Evolutionary conservation across 2,113 vertebrate genomes (phyloP), one percentile per base, ranked within the genome.

Genomic region (Xenopus borealis): DNA sequence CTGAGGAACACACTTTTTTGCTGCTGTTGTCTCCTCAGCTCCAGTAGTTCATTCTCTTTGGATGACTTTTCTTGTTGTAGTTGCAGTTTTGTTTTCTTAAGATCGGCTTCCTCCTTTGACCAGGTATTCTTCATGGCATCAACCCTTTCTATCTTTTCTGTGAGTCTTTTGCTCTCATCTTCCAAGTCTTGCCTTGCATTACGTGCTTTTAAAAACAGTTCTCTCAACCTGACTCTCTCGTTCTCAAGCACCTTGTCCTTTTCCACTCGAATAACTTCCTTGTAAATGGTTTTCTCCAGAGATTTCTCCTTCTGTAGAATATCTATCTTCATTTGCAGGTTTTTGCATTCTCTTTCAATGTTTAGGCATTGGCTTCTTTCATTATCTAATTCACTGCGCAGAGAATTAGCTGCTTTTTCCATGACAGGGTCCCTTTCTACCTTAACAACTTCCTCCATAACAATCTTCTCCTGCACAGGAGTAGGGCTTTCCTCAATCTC

Each of bases 391-490:
- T 94, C 91, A 71, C 84, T 73, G 50, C 92, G 91, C 79, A 98
- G 78, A 68, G 85, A 80, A 13, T 68, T 92, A 0, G 90, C 86
- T 79, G 93, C 82, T 81, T 90, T 90, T 27, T 98, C 96, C 7
- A 98, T 86, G 53, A 91, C 89, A 0, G 94, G 96, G 78, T 98
- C 94, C 78, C 92, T 95, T 87, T 99, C 97, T 69, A 98, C 85
- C 84, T 96, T 95, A 30, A 99, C 87, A 19, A 98, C 92, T 85
- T 99, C 95, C 85, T 99, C 96, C 66, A 93, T 91, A 78, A 98
- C 83, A 76, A 98, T 98, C 80, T 92, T 93, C 82, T 98, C 95
- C 79, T 95, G 94, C 72, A 95, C 87, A 0, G 92, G 91, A 0
- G 93, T 94, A 1, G 94, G 94, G 7, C 90, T 92, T 47, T 90